Conservation (phyloP, 2,888 invertebrate genomes). For the Notocelia uddmanniana region DNA sequence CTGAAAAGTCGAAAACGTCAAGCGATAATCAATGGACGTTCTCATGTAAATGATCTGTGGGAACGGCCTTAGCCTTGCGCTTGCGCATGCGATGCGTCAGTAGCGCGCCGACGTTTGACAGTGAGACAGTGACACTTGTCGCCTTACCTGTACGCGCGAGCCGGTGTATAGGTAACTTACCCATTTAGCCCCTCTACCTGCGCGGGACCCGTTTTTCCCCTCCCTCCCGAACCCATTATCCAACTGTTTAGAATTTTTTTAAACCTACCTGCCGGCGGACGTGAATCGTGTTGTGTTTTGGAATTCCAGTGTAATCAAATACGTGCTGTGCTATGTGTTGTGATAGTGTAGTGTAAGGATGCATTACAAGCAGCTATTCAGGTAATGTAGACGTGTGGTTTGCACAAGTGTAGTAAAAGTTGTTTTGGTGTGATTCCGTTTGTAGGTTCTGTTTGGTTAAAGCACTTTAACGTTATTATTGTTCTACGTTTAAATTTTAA, state of each 20-base stretch:
- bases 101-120: slow-evolving; percentile 33
- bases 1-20: not conserved
- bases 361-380: slow-evolving; percentile 82
- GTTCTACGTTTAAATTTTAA: not conserved
- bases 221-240: slow-evolving; percentile 57
- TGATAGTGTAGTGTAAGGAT: slow-evolving; percentile 71
- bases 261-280: slow-evolving; percentile 65
- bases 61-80: slow-evolving; percentile 41
- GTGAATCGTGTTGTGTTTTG: slow-evolving; percentile 52
- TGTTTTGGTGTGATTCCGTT: slow-evolving; percentile 33
- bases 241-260: slow-evolving; percentile 71
- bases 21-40: slow-evolving; percentile 39
- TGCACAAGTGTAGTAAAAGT: slow-evolving; percentile 39
- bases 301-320: slow-evolving; percentile 54
- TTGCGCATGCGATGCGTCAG: slow-evolving; percentile 10
- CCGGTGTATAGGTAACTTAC: slow-evolving; percentile 36
- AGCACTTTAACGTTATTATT: slow-evolving; percentile 9
- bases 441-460: slow-evolving; percentile 13
- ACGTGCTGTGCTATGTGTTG: slow-evolving; percentile 57
- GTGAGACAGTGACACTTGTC: slow-evolving; percentile 30
- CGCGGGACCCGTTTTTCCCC: slow-evolving; percentile 53
- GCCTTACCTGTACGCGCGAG: slow-evolving; percentile 46
- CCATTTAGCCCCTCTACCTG: slow-evolving; percentile 59
- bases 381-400: slow-evolving; percentile 61
- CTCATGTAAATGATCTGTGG: slow-evolving; percentile 42